Percentiles rank a stretch among this genome's conserved stretches.
Evolutionary conservation across 2,113 vertebrate species (phyloP).

Genomic region (Tragelaphus scriptus): DNA sequence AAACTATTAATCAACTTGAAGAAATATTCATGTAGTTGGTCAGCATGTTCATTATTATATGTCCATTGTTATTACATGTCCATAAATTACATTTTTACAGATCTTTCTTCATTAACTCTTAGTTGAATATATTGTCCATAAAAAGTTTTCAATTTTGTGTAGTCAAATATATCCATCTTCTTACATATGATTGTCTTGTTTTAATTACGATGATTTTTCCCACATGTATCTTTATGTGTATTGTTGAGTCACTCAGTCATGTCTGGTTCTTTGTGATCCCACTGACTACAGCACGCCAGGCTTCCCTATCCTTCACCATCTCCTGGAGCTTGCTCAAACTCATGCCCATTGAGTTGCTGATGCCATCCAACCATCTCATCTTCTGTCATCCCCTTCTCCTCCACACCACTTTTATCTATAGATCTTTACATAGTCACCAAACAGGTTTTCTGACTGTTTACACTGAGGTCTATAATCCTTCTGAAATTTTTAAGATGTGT

Average conservation of each 20-base stretch:
- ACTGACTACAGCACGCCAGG: no score
- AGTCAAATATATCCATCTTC: background rate
- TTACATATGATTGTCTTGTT: background rate
- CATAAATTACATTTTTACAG: background rate
- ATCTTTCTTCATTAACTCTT: background rate
- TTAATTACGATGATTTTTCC: background rate
- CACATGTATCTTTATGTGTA: background rate
- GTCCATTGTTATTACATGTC: background rate
- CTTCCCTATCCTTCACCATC: no score
- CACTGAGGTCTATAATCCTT: background rate
- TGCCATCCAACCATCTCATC: no score
- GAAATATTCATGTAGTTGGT: background rate
- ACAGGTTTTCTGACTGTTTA: background rate
- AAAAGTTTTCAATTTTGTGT: background rate
- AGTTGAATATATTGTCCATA: background rate
- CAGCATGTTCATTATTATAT: background rate
- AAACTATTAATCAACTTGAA: background rate
- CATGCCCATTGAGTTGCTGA: no score
- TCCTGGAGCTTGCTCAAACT: no score
- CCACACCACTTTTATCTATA: no score
- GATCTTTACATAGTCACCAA: background rate
- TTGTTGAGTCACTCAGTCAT: no score
- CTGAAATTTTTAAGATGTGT: background rate
- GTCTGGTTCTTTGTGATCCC: no score
- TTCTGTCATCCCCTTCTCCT: no score